phyloP scores from a whole-genome alignment of 2,113 vertebrate species.

The Eurystomus gularis region DNA sequence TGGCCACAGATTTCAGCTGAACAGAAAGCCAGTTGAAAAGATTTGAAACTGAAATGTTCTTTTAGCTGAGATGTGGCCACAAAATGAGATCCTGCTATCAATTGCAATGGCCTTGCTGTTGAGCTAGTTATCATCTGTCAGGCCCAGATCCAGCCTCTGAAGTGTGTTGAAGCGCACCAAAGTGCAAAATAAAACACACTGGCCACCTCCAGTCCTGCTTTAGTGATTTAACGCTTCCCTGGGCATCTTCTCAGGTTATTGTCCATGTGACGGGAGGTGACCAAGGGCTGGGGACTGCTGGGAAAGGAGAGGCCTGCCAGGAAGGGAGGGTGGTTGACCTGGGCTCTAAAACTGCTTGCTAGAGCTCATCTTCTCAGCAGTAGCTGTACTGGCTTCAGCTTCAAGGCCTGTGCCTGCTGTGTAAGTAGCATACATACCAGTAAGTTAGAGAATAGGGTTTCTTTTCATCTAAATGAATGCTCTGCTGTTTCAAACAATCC shows the following conservation, averaged over 20 bases:
- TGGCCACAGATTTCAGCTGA: background rate
- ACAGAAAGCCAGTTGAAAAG: background rate
- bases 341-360: rapidly evolving
- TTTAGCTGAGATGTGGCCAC: background rate
- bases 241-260: background rate
- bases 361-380: background rate
- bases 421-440: rapidly evolving
- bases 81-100: background rate
- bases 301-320: background rate
- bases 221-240: background rate
- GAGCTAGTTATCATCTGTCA: background rate
- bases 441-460: background rate
- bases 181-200: background rate
- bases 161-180: background rate
- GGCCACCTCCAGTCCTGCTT: background rate
- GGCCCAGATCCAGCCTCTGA: background rate
- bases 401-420: background rate
- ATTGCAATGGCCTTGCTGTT: background rate
- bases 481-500: background rate
- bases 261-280: background rate
- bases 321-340: background rate
- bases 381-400: background rate
- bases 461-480: background rate
- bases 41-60: background rate
- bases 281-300: background rate